Evolutionary conservation across 1,140 invertebrate species (phyloP).

Genomic region (Orius laevigatus): DNA sequence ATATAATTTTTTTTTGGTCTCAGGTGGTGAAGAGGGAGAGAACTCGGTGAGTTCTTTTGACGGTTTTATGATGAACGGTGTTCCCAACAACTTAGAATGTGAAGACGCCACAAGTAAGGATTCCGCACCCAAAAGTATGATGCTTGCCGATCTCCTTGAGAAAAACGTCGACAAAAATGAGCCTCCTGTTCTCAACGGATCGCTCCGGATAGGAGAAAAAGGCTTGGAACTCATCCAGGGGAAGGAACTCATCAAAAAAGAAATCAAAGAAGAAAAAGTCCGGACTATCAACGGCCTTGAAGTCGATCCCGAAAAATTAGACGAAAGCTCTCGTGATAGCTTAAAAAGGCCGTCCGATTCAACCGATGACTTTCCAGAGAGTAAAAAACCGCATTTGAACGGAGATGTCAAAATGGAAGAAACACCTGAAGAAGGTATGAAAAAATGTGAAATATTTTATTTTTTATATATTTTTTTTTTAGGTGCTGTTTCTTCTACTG

Average conservation of each 20-base stretch:
- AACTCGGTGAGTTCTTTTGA: slow-evolving; percentile 46
- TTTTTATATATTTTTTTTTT: neutral
- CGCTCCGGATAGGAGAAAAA: slow-evolving; percentile 40
- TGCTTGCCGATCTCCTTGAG: slow-evolving; percentile 51
- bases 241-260: slow-evolving; percentile 1
- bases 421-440: slow-evolving; percentile 16
- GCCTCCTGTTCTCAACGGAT: slow-evolving; percentile 36
- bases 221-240: slow-evolving; percentile 36
- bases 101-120: slow-evolving; percentile 26
- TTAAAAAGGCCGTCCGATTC: slow-evolving; percentile 11
- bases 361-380: slow-evolving; percentile 5
- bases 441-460: neutral
- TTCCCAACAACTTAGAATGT: slow-evolving; percentile 34
- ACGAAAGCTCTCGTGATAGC: slow-evolving; percentile 3
- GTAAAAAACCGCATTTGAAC: slow-evolving; percentile 21
- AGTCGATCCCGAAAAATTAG: neutral
- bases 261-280: slow-evolving; percentile 24
- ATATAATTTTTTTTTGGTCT: slow-evolving; percentile 1
- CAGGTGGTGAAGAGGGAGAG: slow-evolving; percentile 33
- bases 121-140: slow-evolving; percentile 22
- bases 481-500: slow-evolving; percentile 42
- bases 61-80: slow-evolving; percentile 39
- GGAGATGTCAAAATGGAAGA: slow-evolving; percentile 17
- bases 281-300: slow-evolving; percentile 7
- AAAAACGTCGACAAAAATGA: slow-evolving; percentile 43